Evolutionary conservation across 2,888 invertebrate genomes (phyloP), one percentile per base, ranked within the genome.

Genomic region (Erebia ligea): DNA sequence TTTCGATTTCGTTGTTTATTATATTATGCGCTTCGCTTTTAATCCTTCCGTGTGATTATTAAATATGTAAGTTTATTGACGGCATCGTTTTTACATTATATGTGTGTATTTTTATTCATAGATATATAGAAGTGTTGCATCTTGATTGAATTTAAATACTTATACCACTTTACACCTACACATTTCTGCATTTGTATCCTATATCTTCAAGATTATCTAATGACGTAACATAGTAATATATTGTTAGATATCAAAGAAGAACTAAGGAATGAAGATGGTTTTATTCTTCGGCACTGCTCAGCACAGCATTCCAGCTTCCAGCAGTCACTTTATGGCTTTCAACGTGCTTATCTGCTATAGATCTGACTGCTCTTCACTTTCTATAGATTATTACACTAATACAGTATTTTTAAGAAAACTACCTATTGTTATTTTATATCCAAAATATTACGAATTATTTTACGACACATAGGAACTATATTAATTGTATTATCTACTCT

Each of bases 21-120:
- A 19, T 67, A 67, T 80, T 84, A 83, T 87, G 85, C 87, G 92
- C 92, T 92, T 92, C 75, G 92, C 92, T 92, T 92, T 72, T 71
- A 71, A 68, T 62, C 48, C 56, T 57, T 69, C 70, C 64, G 73
- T 72, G 73, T 75, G 34, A 64, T 25, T 25, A 50, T 52, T 62
- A 50, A 45, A 70, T 74, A 69, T 70, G 68, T 69, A 75, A 71
- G 68, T 71, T 68, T 73, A 70, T 72, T 57, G 70, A 68, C 57
- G 59, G 70, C 69, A 67, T 73, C 68, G 63, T 64, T 72, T 57
- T 48, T 15, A 48, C 3, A 48, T 68, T 70, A 70, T 71, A 71
- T 71, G 63, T 70, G 67, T 69, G 70, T 68, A 72, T 72, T 69
- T 45, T 69, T 69, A 70, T 73, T 69, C 25, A 71, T 73, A 74